Evolutionary conservation across 1,140 invertebrate genomes (phyloP).

Genomic region (Tetragnatha versicolor): DNA sequence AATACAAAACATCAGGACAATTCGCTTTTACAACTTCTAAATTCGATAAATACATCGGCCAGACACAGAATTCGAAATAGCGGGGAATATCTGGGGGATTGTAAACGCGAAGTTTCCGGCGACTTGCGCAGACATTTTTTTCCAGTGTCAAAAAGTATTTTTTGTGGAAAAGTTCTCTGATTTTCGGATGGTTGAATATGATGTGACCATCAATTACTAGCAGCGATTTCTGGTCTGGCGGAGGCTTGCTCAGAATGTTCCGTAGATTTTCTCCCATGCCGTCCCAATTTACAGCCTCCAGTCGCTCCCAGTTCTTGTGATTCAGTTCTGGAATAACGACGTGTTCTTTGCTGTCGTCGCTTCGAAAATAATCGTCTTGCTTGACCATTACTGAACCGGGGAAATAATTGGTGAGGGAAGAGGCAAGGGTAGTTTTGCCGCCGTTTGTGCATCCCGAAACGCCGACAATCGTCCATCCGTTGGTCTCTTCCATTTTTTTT

Average conservation of each 20-base stretch:
- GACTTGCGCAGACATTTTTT: slow-evolving; percentile 59
- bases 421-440: slow-evolving; percentile 79
- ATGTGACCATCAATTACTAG: slow-evolving; percentile 80
- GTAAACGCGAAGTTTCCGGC: slow-evolving; percentile 60
- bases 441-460: slow-evolving; percentile 80
- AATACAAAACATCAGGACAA: slow-evolving; percentile 29
- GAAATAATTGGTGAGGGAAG: slow-evolving; percentile 63
- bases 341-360: slow-evolving; percentile 71
- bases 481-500: too few species aligned
- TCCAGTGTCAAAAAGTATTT: slow-evolving; percentile 61
- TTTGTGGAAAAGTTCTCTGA: slow-evolving; percentile 59
- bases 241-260: slow-evolving; percentile 22
- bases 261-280: slow-evolving; percentile 72
- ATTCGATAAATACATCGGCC: slow-evolving; percentile 63
- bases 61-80: slow-evolving; percentile 64
- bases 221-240: slow-evolving; percentile 59
- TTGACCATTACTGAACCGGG: slow-evolving; percentile 70
- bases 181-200: slow-evolving; percentile 72
- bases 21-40: slow-evolving; percentile 55
- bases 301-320: slow-evolving; percentile 80
- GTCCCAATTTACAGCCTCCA: slow-evolving; percentile 77
- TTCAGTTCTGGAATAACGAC: slow-evolving; percentile 70
- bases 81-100: slow-evolving; percentile 62
- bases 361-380: slow-evolving; percentile 81
- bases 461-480: slow-evolving; percentile 73